Conservation (phyloP, 2,888 invertebrate species). For the Ischnura elegans region DNA sequence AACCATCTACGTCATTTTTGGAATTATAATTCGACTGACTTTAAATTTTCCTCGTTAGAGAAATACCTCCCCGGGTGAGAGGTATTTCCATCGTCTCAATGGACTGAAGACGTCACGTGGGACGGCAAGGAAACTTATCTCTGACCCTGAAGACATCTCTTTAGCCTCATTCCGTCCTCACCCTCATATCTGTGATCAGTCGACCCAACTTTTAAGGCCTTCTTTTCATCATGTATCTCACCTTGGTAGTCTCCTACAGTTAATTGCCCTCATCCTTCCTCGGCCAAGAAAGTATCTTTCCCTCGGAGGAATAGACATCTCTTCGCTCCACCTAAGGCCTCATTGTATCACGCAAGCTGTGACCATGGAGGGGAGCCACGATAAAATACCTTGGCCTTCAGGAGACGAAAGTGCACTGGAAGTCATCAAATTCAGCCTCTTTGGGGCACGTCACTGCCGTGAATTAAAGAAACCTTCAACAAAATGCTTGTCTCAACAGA, state of each 20-base stretch:
- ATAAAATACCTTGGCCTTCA: neutral
- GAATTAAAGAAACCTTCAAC: too few relatives aligned
- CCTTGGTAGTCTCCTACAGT: neutral
- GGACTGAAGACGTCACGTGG: neutral
- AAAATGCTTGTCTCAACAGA: too few relatives aligned
- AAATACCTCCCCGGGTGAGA: neutral
- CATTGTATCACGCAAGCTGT: neutral
- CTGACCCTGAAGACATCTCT: neutral
- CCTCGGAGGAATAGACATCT: neutral
- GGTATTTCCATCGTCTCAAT: neutral
- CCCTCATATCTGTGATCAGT: neutral
- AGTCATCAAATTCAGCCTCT: neutral
- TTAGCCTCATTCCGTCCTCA: neutral
- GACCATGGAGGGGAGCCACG: neutral
- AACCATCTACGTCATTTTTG: too few relatives aligned
- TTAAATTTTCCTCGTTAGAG: neutral
- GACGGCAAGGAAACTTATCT: neutral
- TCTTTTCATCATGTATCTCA: neutral
- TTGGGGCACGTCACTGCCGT: neutral
- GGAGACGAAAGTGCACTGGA: neutral
- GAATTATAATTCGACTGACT: neutral
- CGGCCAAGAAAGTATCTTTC: neutral
- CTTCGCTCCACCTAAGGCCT: neutral
- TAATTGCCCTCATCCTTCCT: neutral
- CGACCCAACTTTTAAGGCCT: neutral